These are phyloP conservation scores for Cyaniris semiargus DNA, from an alignment of 2,888 invertebrate genomes.

Conservation along the genomic window DNA sequence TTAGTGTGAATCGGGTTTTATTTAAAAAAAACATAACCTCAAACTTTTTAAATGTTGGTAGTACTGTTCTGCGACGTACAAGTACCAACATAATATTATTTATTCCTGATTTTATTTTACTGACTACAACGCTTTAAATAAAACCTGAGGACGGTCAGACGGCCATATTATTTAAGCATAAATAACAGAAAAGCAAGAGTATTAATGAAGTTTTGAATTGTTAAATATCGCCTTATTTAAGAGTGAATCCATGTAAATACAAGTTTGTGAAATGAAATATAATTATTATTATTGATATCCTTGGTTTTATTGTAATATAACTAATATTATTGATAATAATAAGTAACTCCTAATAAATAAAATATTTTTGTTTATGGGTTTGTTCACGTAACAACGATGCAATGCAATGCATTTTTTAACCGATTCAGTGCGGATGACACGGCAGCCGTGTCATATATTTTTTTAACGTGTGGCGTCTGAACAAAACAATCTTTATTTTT, in stretches of 20 bases:
- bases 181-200: conserved; percentile 60
- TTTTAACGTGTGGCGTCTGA: no score
- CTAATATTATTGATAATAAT: no score
- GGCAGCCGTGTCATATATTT: no score
- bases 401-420: no score
- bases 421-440: no score
- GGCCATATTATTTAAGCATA: conserved; percentile 25
- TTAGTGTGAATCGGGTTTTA: conserved; percentile 33
- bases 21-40: conserved; percentile 24
- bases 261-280: conserved; percentile 71
- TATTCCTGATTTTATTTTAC: not conserved
- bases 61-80: not conserved
- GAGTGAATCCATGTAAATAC: conserved; percentile 77
- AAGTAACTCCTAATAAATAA: no score
- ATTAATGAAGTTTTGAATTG: conserved; percentile 65
- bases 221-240: conserved; percentile 69
- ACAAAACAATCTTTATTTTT: no score
- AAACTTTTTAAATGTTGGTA: conserved; percentile 25
- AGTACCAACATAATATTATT: conserved; percentile 7
- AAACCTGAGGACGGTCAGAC: conserved; percentile 13
- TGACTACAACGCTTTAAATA: not conserved
- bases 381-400: no score
- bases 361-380: no score
- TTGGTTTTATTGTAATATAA: conserved; percentile 37
- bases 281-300: conserved; percentile 62